Base-by-base conservation (phyloP, 2,888 invertebrate genomes). In the Dicyrtomina minuta region DNA sequence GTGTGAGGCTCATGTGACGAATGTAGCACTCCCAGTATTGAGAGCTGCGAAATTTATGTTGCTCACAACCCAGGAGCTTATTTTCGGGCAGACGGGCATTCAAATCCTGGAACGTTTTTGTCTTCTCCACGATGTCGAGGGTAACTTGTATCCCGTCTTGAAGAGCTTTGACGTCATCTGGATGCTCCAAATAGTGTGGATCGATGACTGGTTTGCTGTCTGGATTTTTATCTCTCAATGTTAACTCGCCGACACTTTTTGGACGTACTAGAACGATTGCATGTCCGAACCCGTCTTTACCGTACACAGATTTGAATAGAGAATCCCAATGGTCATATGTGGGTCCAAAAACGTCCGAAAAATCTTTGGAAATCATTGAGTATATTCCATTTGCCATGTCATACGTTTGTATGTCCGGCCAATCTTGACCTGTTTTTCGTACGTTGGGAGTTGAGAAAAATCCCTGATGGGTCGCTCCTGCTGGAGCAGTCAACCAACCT, bases 261-360 rank as follows among this genome's bases (percentile, higher is more conserved):
- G 74, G 74, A 4, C 74, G 67, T 0, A 72, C 71, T 1, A 72
- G 12, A n/a, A 71, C 66, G 1, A 68, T 59, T 1, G 55, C 43
- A 0, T 92, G 88, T 79, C 91, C 91, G 90, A 91, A 93, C 0
- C 88, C 88, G 79, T 93, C 92, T 80, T 86, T 87, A 80, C 89
- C 88, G 77, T 87, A 87, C 26, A 93, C 89, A 0, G 89, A 88
- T 39, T 87, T 86, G 77, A 90, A 93, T 0, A 90, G 90, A 0
- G 85, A 82, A 26, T 66, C 44, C 13, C 70, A 26, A 17, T 17
- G 6, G 10, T 70, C 65, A 10, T 8, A 6, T 17, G 44, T 41
- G 1, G 67, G 12, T n/a, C 64, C 60, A 33, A 65, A 65, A 8
- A 56, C n/a, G 0, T n/a, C 10, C 0, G 66, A 33, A n/a, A 72